phyloP scores from a whole-genome alignment of 2,797 vertebrate species.

The Chelon auratus region DNA sequence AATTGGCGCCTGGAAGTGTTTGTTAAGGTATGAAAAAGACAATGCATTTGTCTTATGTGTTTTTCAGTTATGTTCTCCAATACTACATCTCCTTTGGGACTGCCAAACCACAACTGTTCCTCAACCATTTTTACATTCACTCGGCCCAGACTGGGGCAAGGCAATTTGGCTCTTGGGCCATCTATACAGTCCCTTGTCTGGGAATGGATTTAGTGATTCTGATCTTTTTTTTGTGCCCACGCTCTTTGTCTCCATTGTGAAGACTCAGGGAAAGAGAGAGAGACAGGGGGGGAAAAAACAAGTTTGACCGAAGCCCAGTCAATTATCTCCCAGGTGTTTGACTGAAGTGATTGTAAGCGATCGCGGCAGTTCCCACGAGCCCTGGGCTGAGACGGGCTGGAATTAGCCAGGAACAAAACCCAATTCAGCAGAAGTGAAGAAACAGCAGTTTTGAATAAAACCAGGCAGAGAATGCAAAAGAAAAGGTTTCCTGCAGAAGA shows the following conservation, averaged over 20 bases:
- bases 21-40: slow-evolving; percentile 57
- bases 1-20: slow-evolving; percentile 61
- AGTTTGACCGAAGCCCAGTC: slow-evolving; percentile 85
- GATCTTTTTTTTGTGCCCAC: slow-evolving; percentile 77
- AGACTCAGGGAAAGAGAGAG: slow-evolving; percentile 73
- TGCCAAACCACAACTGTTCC: slow-evolving; percentile 68
- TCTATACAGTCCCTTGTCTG: slow-evolving; percentile 77
- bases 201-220: slow-evolving; percentile 84
- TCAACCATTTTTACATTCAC: slow-evolving; percentile 72
- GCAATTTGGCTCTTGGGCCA: slow-evolving; percentile 79
- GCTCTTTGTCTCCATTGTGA: slow-evolving; percentile 86
- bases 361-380: slow-evolving; percentile 83
- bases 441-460: slow-evolving; percentile 88
- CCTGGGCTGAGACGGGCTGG: slow-evolving; percentile 79
- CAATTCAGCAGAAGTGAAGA: slow-evolving; percentile 87
- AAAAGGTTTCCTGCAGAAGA: slow-evolving; percentile 79
- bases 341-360: slow-evolving; percentile 86
- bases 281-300: slow-evolving; percentile 69
- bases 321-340: slow-evolving; percentile 89
- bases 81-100: slow-evolving; percentile 59
- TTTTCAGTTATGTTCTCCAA: slow-evolving; percentile 57
- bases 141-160: slow-evolving; percentile 75
- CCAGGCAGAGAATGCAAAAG: slow-evolving; percentile 79
- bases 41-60: slow-evolving; percentile 63
- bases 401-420: slow-evolving; percentile 86